A percentile compares a stretch with the other conserved stretches of the same genome.
phyloP scores from a whole-genome alignment of 2,888 invertebrate genomes.

The Autographa gamma region DNA sequence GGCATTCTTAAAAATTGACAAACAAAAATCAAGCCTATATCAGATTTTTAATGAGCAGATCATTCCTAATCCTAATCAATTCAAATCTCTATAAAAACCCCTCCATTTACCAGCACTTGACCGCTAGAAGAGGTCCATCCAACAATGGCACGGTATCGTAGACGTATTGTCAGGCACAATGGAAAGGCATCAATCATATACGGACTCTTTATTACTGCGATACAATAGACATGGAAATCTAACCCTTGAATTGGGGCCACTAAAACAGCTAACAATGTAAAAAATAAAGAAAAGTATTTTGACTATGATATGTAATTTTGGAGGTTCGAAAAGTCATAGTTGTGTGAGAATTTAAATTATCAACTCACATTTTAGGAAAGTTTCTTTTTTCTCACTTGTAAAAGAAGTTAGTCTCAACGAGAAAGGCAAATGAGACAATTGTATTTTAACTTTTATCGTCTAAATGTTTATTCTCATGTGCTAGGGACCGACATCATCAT shows the following conservation, averaged over 20 bases:
- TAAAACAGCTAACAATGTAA: slow-evolving; percentile 12
- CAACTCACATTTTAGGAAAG: no score
- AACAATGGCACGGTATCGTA: slow-evolving; percentile 49
- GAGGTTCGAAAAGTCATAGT: no score
- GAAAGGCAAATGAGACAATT: no score
- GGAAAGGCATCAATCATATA: slow-evolving; percentile 62
- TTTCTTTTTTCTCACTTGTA: no score
- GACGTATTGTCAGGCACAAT: slow-evolving; percentile 48
- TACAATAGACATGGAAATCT: slow-evolving; percentile 52
- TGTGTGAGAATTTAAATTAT: no score
- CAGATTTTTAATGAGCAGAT: background rate
- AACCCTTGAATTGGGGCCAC: slow-evolving; percentile 40
- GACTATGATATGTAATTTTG: background rate
- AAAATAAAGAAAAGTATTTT: background rate
- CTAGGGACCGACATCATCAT: no score
- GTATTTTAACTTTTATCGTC: no score
- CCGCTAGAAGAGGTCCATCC: slow-evolving; percentile 40
- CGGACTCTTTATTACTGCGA: slow-evolving; percentile 62
- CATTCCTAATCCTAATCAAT: slow-evolving; percentile 10
- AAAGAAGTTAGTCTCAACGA: no score
- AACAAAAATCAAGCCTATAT: background rate
- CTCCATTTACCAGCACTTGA: slow-evolving; percentile 43
- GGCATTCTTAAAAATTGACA: no score
- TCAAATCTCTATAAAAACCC: slow-evolving; percentile 38
- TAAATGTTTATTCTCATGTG: no score